Evolutionary conservation across 2,888 invertebrate genomes (phyloP).

Genomic region (Meghimatium bilineatum): DNA sequence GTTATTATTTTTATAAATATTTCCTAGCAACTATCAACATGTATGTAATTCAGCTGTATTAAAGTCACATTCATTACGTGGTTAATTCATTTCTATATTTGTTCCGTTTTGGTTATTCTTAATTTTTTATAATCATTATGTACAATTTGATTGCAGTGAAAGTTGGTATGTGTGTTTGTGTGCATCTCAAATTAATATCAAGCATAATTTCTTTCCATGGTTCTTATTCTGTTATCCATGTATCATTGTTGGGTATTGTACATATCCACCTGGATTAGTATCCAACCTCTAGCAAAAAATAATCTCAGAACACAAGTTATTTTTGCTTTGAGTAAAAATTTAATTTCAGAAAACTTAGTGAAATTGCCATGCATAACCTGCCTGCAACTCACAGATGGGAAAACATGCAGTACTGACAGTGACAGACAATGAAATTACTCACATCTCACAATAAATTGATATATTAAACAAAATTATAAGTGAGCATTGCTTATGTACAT

Average conservation of each 20-base stretch:
- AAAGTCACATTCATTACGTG: not conserved
- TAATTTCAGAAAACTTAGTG: no score
- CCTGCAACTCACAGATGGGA: no score
- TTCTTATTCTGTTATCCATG: not conserved
- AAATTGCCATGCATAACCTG: no score
- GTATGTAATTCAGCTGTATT: constrained; percentile 14
- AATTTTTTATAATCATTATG: not conserved
- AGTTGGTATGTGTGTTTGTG: not conserved
- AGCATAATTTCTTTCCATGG: not conserved
- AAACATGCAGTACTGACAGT: no score
- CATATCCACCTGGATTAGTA: not conserved
- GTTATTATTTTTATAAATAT: not conserved
- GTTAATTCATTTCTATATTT: not conserved
- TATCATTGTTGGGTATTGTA: not conserved
- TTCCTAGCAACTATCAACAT: not conserved
- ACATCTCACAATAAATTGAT: no score
- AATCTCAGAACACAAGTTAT: no score
- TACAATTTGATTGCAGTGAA: constrained; percentile 1
- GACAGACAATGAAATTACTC: no score
- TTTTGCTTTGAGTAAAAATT: no score
- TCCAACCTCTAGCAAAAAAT: not conserved
- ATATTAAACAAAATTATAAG: no score
- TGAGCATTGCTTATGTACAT: not conserved
- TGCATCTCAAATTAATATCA: not conserved
- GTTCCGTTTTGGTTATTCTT: not conserved